A percentile compares a stretch with the other conserved stretches of the same genome.
Evolutionary conservation across 2,797 vertebrate genomes (phyloP).

Genomic region (Thaleichthys pacificus): DNA sequence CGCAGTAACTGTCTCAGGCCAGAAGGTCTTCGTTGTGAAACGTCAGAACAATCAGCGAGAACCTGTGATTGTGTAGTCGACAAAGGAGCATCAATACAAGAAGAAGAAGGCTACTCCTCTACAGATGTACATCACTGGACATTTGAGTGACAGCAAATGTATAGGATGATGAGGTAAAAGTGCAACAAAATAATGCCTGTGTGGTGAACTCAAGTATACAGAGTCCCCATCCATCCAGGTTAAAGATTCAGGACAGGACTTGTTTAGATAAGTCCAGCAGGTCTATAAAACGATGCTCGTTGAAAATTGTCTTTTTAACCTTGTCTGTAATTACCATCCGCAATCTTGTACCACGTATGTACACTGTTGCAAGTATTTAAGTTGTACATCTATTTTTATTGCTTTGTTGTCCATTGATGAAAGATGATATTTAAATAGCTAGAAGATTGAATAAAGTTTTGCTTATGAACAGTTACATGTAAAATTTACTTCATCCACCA

Average conservation of each 20-base stretch:
- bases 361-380: neutral
- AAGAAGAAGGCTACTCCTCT: constrained; percentile 18
- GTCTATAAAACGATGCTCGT: neutral
- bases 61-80: constrained; percentile 73
- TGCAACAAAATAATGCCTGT: neutral
- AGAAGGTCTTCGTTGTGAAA: constrained; percentile 93
- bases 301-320: neutral
- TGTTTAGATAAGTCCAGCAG: neutral
- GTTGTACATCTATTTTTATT: neutral
- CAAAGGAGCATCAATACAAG: neutral
- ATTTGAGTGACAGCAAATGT: neutral
- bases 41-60: constrained; percentile 86
- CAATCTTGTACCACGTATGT: neutral
- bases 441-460: neutral
- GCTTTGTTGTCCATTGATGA: neutral
- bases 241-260: neutral
- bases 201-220: too few relatives aligned
- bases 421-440: neutral
- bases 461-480: neutral
- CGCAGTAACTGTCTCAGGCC: constrained; percentile 84
- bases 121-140: neutral
- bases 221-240: neutral
- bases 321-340: neutral
- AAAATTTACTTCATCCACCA: neutral
- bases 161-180: neutral